phyloP scores from a whole-genome alignment of 2,113 vertebrate species.

The Hypanus sabinus region DNA sequence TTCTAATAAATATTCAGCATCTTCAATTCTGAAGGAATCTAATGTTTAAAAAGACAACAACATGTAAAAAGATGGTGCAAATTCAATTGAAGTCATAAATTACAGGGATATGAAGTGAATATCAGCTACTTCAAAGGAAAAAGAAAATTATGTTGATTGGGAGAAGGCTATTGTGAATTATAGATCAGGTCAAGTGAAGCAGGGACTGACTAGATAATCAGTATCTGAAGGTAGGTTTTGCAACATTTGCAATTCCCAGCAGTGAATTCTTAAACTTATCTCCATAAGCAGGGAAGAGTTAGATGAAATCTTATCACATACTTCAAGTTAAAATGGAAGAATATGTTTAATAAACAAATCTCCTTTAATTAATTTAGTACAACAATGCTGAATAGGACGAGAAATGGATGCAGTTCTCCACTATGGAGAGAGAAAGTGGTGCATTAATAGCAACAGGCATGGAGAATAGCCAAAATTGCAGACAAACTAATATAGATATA shows the following conservation, averaged over 20 bases:
- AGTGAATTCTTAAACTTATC: not conserved
- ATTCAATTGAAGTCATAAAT: not conserved
- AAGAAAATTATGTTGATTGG: not conserved
- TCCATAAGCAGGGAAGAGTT: not conserved
- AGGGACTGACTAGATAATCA: not conserved
- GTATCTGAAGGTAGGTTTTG: not conserved
- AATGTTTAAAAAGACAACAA: not conserved
- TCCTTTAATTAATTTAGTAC: not conserved
- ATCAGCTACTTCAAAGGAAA: not conserved
- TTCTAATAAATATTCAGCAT: not conserved
- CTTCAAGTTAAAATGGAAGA: not conserved
- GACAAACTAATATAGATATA: not conserved
- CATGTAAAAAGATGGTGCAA: not conserved
- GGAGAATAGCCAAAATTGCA: not conserved
- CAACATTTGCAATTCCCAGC: not conserved
- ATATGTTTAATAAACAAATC: not conserved
- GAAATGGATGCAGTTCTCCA: not conserved
- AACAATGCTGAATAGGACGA: not conserved
- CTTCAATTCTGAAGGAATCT: not conserved
- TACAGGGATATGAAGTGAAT: not conserved
- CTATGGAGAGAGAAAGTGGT: not conserved
- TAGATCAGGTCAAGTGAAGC: not conserved
- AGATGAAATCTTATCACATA: not conserved
- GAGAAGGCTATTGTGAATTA: not conserved
- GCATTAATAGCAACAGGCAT: not conserved